Evolutionary conservation across 2,113 vertebrate genomes (phyloP), one percentile per base, ranked within the genome.

Genomic region (Anser cygnoides): DNA sequence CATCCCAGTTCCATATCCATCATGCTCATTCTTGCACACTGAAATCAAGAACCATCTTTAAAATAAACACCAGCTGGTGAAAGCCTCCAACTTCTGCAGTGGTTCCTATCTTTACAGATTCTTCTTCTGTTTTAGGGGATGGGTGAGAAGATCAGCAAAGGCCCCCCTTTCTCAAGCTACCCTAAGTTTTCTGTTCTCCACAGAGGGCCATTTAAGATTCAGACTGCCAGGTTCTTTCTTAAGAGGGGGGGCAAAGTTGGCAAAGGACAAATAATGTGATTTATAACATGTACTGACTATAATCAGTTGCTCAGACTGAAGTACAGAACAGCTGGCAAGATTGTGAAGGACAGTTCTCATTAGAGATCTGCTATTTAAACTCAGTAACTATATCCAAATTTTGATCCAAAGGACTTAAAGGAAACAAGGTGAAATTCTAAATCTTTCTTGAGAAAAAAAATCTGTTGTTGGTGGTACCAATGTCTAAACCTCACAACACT

Each of bases 191-290:
- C 66, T 77, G 37, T 73, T 87, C 39, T 87, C 66, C 68, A 90
- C 57, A 94, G 79, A 81, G 29, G 65, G 65, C 43, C 88, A 92
- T 92, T 70, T 70, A 84, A 94, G 88, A 94, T 78, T 62, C 68
- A 90, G 76, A 63, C 68, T 94, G 79, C 55, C 61, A 94, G 39
- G 37, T 92, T 74, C 85, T 90, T 80, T 86, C 76, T 89, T 86
- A 52, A 84, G 43, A 84, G 73, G 23, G 65, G 62, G 62, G 57
- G 39, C n/a, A 67, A 94, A 96, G 65, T 9, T 88, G 90, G 92
- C 92, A 83, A 90, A 43, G 39, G 72, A 93, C 75, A 89, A 94
- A 85, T 50, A 89, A 75, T 22, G 35, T 77, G 93, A 96, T 88
- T 96, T 96, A 88, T 83, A 91, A 37, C 75, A 63, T 81, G 43